A percentile compares a stretch with the other conserved stretches of the same genome.
These are phyloP conservation scores for Poeciliopsis turrubarensis DNA, from an alignment of 2,113 vertebrate genomes.

Conservation along the genomic window DNA sequence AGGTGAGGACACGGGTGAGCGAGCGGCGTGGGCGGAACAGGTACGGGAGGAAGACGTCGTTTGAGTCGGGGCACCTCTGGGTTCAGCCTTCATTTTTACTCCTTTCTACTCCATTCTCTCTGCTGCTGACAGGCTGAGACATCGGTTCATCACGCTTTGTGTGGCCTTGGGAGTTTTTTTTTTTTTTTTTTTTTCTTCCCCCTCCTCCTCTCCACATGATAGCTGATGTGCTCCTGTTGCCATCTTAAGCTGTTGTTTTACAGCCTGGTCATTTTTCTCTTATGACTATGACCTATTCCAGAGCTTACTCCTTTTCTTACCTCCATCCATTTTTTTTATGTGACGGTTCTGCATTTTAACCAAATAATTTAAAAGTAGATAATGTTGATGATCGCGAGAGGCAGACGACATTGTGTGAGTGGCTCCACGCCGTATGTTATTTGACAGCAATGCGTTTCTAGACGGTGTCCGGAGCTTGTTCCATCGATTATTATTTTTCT, in stretches of 20 bases:
- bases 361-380: constrained; percentile 41
- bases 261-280: constrained; percentile 44
- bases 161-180: constrained; percentile 60
- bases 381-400: constrained; percentile 53
- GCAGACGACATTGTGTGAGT: constrained; percentile 55
- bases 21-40: constrained; percentile 27
- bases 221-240: constrained; percentile 54
- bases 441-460: constrained; percentile 70
- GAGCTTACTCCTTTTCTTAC: constrained; percentile 17
- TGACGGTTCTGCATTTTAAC: constrained; percentile 36
- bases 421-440: constrained; percentile 67
- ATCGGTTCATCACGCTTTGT: constrained; percentile 53
- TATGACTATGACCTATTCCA: constrained; percentile 54
- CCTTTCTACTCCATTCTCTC: background rate
- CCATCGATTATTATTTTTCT: constrained; percentile 81
- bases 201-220: constrained; percentile 27
- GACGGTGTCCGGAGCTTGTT: constrained; percentile 75
- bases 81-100: constrained; percentile 12
- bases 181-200: constrained; percentile 7
- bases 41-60: constrained; percentile 17
- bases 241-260: constrained; percentile 62
- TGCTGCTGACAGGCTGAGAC: constrained; percentile 50
- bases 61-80: constrained; percentile 32
- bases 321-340: constrained; percentile 39
- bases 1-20: constrained; percentile 64